Conservation (phyloP, 2,797 vertebrate species). For the Pseudochirops cupreus region DNA sequence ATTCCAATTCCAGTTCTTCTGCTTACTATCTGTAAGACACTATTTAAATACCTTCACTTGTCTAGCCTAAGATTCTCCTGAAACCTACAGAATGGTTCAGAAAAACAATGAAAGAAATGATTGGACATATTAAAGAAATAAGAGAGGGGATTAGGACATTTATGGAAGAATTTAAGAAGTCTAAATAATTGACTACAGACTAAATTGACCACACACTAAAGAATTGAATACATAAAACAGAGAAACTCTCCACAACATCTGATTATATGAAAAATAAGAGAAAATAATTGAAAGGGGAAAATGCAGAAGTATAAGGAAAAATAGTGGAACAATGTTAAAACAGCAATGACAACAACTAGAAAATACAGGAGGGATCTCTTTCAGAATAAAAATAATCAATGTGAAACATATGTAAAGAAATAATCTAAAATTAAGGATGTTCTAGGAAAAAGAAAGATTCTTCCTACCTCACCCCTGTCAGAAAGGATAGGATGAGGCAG, state of each 20-base stretch:
- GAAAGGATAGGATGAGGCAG: too few relatives aligned
- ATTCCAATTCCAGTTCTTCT: neutral
- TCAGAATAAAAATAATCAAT: too few relatives aligned
- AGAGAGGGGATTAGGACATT: neutral
- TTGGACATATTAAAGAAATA: neutral
- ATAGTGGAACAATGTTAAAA: neutral
- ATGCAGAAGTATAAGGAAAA: neutral
- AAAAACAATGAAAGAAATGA: neutral
- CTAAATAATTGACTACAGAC: too few relatives aligned
- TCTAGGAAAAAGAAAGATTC: too few relatives aligned
- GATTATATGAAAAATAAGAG: neutral
- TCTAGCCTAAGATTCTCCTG: neutral
- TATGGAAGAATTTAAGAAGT: neutral
- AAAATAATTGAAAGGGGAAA: neutral
- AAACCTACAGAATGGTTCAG: neutral
- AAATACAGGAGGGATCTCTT: too few relatives aligned
- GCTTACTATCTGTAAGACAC: neutral
- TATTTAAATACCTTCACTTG: neutral
- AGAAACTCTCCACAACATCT: neutral
- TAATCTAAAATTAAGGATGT: too few relatives aligned
- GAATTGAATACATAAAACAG: neutral
- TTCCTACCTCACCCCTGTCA: too few relatives aligned
- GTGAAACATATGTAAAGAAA: too few relatives aligned
- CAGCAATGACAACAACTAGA: too few relatives aligned
- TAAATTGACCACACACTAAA: neutral